phyloP scores from a whole-genome alignment of 2,797 vertebrate genomes.

The Rhynchotus rufescens region DNA sequence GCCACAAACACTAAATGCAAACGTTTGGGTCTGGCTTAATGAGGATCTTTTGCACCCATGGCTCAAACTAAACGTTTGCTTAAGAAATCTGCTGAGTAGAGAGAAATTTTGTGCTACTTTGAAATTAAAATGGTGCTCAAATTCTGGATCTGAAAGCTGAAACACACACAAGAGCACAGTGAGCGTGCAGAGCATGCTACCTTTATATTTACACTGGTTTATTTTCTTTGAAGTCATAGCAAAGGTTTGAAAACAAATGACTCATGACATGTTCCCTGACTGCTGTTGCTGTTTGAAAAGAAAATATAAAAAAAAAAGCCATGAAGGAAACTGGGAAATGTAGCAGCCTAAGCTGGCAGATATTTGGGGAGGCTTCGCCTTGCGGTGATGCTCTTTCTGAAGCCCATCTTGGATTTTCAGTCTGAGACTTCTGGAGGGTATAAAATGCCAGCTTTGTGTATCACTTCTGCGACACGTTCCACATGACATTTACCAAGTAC shows the following conservation, averaged over 20 bases:
- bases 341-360: background rate
- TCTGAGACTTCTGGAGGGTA: slow-evolving; percentile 12
- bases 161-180: rapidly evolving
- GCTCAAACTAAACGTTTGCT: background rate
- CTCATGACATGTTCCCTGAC: background rate
- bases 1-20: background rate
- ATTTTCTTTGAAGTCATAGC: background rate
- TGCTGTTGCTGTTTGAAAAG: background rate
- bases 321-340: background rate
- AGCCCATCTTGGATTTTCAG: slow-evolving; percentile 15
- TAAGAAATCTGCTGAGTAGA: background rate
- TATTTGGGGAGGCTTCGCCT: background rate
- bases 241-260: slow-evolving; percentile 1
- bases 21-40: background rate
- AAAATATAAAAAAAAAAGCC: background rate
- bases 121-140: background rate
- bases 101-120: background rate
- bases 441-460: slow-evolving; percentile 32
- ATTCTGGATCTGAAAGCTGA: background rate
- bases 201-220: background rate
- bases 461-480: background rate
- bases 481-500: slow-evolving; percentile 47
- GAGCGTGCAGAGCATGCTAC: background rate
- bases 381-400: background rate
- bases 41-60: background rate